Evolutionary conservation across 2,888 invertebrate genomes (phyloP).

Genomic region (Notodonta dromedarius): DNA sequence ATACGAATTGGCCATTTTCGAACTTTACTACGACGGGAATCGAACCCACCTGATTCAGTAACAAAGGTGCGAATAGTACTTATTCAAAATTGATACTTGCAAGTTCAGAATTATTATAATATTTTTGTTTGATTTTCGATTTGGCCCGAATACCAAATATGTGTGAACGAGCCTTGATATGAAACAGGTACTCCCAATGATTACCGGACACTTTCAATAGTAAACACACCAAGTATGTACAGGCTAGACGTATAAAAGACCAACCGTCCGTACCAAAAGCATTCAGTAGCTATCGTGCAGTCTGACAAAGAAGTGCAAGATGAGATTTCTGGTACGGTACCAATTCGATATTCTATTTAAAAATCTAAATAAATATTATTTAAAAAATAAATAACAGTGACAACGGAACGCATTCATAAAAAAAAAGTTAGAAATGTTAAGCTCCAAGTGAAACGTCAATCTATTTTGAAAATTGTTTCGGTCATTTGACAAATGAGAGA

Average conservation of each 20-base stretch:
- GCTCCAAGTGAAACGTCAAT: background rate
- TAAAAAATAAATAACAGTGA: slow-evolving; percentile 16
- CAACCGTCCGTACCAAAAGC: slow-evolving; percentile 47
- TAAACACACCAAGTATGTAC: slow-evolving; percentile 31
- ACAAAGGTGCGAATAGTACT: no score
- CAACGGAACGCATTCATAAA: slow-evolving; percentile 21
- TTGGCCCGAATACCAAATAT: background rate
- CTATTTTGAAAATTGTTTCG: background rate
- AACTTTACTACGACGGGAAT: no score
- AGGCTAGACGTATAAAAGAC: slow-evolving; percentile 71
- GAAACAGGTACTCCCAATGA: slow-evolving; percentile 40
- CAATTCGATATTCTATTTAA: slow-evolving; percentile 28
- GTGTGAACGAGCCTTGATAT: slow-evolving; percentile 3
- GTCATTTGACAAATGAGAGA: background rate
- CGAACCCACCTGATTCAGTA: no score
- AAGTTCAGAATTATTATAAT: no score
- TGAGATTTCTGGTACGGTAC: slow-evolving; percentile 80
- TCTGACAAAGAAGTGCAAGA: slow-evolving; percentile 80
- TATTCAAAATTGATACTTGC: no score
- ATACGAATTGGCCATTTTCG: no score
- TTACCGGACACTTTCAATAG: slow-evolving; percentile 65
- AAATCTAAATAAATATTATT: slow-evolving; percentile 8
- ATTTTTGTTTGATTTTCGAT: background rate
- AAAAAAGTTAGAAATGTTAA: background rate
- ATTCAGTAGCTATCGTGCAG: slow-evolving; percentile 83